Base-by-base conservation (phyloP, 2,888 invertebrate species). In the Volucella zonaria region DNA sequence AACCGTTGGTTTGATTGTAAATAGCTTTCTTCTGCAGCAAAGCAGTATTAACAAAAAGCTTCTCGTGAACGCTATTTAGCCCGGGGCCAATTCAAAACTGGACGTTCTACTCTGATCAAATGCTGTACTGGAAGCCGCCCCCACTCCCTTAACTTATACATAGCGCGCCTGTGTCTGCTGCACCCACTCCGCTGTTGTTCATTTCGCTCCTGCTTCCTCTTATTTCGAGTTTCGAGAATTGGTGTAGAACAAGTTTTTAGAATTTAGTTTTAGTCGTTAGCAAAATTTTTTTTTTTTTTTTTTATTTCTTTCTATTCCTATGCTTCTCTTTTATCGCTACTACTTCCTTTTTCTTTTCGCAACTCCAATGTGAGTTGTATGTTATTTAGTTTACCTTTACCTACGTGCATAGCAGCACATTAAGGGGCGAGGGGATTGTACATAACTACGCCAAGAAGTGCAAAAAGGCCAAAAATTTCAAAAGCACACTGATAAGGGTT, bases 41-140 rank as follows among this genome's bases (percentile, higher is more conserved):
- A 52, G 56, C 10, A 58, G 31, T 14, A 67, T 67, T 42, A 73
- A n/a, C 52, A 59, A 52, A 71, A 67, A 74, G 71, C 71, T 67
- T 40, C 68, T 79, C 47, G 68, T 80, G 62, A 81, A 64, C 81
- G 81, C 71, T 80, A 76, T 85, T 85, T 85, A 85, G 85, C 71
- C 76, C 59, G 49, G 73, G 62, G 81, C 81, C 23, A 81, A 58
- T 71, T 71, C 43, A 81, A 67, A 81, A 73, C 83, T 64, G 80
- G 70, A 81, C 80, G 61, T 68, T 85, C 76, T 58, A 77, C 81
- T 73, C 62, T 62, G 76, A 54, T 62, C 18, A 23, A 23, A 2
- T 2, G 18, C 18, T 23, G 18, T 40, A 73, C 43, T 66, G 73
- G 66, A 45, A 42, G 66, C 71, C 18, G 18, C 18, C 18, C 18